phyloP scores from a whole-genome alignment of 1,140 invertebrate genomes.

The Hormaphis cornu region DNA sequence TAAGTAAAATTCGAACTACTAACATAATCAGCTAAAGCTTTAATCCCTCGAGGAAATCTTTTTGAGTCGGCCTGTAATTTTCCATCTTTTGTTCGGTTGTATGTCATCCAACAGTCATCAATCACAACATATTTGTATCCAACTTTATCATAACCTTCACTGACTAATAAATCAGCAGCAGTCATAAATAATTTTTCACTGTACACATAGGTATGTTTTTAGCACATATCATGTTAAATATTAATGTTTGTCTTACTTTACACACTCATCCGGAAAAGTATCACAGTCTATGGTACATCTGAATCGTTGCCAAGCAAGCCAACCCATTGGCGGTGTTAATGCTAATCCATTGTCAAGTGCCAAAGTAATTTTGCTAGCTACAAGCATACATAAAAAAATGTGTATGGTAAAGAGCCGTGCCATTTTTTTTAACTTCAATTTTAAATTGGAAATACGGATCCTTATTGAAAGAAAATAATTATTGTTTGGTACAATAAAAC shows the following conservation, averaged over 20 bases:
- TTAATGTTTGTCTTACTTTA: slow-evolving; percentile 44
- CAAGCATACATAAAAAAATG: not conserved
- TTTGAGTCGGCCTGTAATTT: slow-evolving; percentile 47
- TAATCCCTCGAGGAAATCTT: slow-evolving; percentile 54
- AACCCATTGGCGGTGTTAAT: slow-evolving; percentile 62
- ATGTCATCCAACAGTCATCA: slow-evolving; percentile 54
- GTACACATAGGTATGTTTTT: not conserved
- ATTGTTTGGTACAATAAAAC: too few species aligned
- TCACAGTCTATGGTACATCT: slow-evolving; percentile 60
- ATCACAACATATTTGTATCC: slow-evolving; percentile 54
- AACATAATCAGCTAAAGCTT: slow-evolving; percentile 52
- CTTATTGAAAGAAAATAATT: too few species aligned
- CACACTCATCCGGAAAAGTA: slow-evolving; percentile 58
- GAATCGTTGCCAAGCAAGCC: slow-evolving; percentile 66
- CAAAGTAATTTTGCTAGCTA: not conserved
- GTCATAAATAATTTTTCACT: slow-evolving; percentile 51
- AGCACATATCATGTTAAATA: not conserved
- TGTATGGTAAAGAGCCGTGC: not conserved
- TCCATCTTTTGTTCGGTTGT: slow-evolving; percentile 44
- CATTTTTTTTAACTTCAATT: not conserved
- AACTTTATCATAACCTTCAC: slow-evolving; percentile 49
- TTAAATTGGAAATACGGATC: too few species aligned
- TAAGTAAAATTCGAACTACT: slow-evolving; percentile 36
- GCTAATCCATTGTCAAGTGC: slow-evolving; percentile 51
- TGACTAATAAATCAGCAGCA: slow-evolving; percentile 49